Evolutionary conservation across 92 coral and sea anemone genomes (phyloP).

Genomic region (Plumapathes pennacea): DNA sequence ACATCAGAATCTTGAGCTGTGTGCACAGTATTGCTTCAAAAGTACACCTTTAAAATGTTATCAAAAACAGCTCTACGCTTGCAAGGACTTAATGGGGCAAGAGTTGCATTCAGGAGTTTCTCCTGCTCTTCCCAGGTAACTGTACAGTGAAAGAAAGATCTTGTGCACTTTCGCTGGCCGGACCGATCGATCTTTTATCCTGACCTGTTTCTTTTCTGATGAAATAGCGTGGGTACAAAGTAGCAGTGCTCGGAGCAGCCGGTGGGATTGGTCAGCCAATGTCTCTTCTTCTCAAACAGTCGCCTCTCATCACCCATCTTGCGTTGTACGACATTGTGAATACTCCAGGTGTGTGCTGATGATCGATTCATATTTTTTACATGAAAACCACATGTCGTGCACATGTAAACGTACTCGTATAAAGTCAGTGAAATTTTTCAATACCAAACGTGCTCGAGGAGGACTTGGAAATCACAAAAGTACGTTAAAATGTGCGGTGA

Average conservation of each 20-base stretch:
- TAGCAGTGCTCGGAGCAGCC: slow-evolving; percentile 99
- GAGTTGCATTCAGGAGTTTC: slow-evolving; percentile 53
- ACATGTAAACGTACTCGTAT: no score
- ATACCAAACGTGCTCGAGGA: no score
- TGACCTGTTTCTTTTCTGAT: neutral
- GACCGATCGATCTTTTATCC: no score
- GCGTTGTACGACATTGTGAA: slow-evolving; percentile 97
- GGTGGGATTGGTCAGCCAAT: slow-evolving; percentile 99
- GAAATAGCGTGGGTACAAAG: slow-evolving; percentile 78
- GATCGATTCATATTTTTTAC: neutral
- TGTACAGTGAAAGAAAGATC: neutral
- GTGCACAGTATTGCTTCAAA: no score
- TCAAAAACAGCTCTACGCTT: slow-evolving; percentile 65
- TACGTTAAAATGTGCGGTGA: no score
- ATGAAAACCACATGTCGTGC: neutral
- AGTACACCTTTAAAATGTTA: slow-evolving; percentile 68
- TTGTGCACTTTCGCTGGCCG: neutral
- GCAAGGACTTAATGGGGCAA: slow-evolving; percentile 43
- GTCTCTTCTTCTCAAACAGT: slow-evolving; percentile 90
- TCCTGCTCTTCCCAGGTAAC: slow-evolving; percentile 81
- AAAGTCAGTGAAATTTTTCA: no score
- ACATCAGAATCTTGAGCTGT: no score
- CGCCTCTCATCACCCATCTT: slow-evolving; percentile 86
- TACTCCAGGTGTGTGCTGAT: slow-evolving; percentile 82
- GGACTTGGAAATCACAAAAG: no score